Evolutionary conservation across 2,888 invertebrate species (phyloP).

Genomic region (Ernsta delagoae): DNA sequence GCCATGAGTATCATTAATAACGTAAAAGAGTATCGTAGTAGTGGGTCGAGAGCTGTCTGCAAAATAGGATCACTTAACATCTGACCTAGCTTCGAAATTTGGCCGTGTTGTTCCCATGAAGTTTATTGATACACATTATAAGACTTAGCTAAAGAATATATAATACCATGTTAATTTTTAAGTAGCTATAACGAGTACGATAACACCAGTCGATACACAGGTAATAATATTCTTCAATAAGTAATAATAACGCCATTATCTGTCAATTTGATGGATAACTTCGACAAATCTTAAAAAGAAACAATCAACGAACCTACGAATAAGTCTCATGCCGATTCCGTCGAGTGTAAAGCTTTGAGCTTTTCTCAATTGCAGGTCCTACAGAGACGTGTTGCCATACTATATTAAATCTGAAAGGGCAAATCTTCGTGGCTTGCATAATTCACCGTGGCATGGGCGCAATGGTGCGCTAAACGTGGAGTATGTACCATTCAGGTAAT

Average conservation of each 20-base stretch:
- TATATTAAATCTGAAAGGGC: constrained; percentile 86
- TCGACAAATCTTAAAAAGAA: too few relatives aligned
- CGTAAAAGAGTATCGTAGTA: neutral
- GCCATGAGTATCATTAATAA: constrained; percentile 7
- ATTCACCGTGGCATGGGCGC: constrained; percentile 84
- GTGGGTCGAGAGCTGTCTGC: neutral
- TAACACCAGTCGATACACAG: too few relatives aligned
- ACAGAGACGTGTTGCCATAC: constrained; percentile 84
- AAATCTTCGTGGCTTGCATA: constrained; percentile 68
- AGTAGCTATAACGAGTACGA: too few relatives aligned
- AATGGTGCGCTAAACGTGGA: constrained; percentile 87
- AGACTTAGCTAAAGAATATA: too few relatives aligned
- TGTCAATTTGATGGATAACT: too few relatives aligned
- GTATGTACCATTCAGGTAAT: constrained; percentile 84
- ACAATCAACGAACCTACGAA: too few relatives aligned
- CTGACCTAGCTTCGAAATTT: neutral
- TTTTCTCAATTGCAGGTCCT: constrained; percentile 73
- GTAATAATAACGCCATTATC: too few relatives aligned
- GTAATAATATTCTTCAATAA: too few relatives aligned
- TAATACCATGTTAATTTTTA: too few relatives aligned
- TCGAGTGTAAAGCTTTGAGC: too few relatives aligned
- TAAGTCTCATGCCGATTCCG: too few relatives aligned
- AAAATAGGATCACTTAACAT: neutral
- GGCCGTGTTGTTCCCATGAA: neutral
- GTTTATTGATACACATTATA: neutral